A percentile compares a stretch with the other conserved stretches of the same genome.
Evolutionary conservation across 2,888 invertebrate genomes (phyloP).

Genomic region (Sphaerophoria rueppellii): DNA sequence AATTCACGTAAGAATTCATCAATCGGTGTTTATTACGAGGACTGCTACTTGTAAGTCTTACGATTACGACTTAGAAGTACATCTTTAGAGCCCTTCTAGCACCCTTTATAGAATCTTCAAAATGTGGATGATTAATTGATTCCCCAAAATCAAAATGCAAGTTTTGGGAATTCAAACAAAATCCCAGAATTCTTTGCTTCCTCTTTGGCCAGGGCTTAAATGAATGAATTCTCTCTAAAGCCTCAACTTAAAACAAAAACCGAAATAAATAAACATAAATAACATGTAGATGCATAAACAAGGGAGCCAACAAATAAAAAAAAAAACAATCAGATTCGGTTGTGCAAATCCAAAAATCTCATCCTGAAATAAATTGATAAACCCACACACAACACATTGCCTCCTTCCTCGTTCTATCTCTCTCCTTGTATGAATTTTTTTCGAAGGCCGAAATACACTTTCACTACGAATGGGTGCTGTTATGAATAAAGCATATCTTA

Average conservation of each 20-base stretch:
- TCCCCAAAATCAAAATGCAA: too few species aligned
- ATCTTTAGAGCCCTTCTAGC: too few species aligned
- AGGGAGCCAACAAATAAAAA: neutral
- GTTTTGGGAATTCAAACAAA: neutral
- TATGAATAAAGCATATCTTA: constrained; percentile 72
- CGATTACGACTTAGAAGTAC: too few species aligned
- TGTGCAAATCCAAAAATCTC: constrained; percentile 68
- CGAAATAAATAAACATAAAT: neutral
- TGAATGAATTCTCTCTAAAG: constrained; percentile 6
- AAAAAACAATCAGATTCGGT: constrained; percentile 20
- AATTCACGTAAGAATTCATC: too few species aligned
- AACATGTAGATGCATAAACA: too few species aligned
- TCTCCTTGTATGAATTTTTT: neutral
- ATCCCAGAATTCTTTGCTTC: constrained; percentile 3
- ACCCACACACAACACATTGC: constrained; percentile 15
- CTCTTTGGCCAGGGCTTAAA: neutral
- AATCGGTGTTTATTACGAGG: too few species aligned
- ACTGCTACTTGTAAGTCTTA: too few species aligned
- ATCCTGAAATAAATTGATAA: constrained; percentile 57
- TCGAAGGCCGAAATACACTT: constrained; percentile 23
- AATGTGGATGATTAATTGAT: too few species aligned
- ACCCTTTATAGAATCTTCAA: too few species aligned
- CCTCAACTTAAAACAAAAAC: constrained; percentile 14
- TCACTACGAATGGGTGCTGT: constrained; percentile 59
- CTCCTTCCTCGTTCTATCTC: neutral